Conservation (phyloP, 1,140 invertebrate genomes). For the Aporrectodea caliginosa region DNA sequence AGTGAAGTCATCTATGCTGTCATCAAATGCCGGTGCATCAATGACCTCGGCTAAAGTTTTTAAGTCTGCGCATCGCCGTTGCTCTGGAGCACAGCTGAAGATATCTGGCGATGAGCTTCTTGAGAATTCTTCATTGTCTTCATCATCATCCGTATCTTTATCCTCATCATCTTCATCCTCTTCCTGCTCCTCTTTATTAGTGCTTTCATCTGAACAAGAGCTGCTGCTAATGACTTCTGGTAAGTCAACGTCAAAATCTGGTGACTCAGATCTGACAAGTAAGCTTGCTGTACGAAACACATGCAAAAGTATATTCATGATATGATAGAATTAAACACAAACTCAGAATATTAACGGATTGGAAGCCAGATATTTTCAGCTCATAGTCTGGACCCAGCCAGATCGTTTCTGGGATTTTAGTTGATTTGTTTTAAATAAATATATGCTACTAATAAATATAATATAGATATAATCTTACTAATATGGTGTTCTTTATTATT, state of each 20-base stretch:
- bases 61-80: background rate
- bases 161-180: background rate
- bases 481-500: no score
- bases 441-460: no score
- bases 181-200: background rate
- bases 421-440: no score
- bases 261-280: background rate
- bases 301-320: no score
- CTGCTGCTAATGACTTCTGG: background rate
- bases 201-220: background rate
- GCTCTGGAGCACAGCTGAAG: background rate
- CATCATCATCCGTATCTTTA: background rate
- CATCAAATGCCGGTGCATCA: background rate
- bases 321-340: no score
- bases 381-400: no score
- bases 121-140: background rate
- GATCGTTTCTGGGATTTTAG: no score
- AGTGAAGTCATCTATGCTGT: background rate
- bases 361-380: no score
- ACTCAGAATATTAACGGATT: no score
- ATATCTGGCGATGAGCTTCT: background rate
- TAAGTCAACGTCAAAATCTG: background rate
- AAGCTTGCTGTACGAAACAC: background rate
- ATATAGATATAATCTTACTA: no score
- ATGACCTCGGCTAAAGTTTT: background rate